Percentiles rank a stretch among this genome's conserved stretches.
Conservation (phyloP, 1,140 invertebrate genomes). For the Eueides isabella region DNA sequence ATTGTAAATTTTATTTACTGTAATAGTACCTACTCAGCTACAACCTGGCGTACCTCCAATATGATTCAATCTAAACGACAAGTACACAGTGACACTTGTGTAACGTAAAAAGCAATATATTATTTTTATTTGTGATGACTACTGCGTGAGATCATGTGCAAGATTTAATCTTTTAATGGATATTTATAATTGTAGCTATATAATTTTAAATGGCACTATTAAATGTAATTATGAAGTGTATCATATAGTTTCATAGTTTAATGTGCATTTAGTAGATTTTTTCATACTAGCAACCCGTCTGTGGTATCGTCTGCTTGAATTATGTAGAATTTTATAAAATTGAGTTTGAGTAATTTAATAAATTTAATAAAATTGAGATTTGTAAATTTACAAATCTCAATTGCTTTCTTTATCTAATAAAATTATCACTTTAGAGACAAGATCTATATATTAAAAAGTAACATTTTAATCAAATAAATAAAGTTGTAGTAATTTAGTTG, state of each 20-base stretch:
- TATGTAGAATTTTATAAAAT: too few relatives aligned
- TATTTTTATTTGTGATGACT: conserved; percentile 7
- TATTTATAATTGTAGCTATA: not conserved
- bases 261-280: too few relatives aligned
- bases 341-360: too few relatives aligned
- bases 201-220: not conserved
- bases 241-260: not conserved
- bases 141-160: not conserved
- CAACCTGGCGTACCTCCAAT: conserved; percentile 10
- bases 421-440: too few relatives aligned
- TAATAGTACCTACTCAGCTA: not conserved
- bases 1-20: conserved; percentile 5
- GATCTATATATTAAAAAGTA: too few relatives aligned
- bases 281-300: too few relatives aligned
- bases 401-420: too few relatives aligned
- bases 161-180: not conserved
- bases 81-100: conserved; percentile 1
- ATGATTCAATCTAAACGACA: conserved; percentile 5
- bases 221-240: not conserved
- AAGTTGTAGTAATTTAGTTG: too few relatives aligned
- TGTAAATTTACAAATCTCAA: too few relatives aligned
- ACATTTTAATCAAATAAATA: too few relatives aligned
- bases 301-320: too few relatives aligned
- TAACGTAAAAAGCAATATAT: conserved; percentile 1
- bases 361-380: too few relatives aligned